phyloP scores from a whole-genome alignment of 2,113 vertebrate genomes.

The Brachyhypopomus gauderio region DNA sequence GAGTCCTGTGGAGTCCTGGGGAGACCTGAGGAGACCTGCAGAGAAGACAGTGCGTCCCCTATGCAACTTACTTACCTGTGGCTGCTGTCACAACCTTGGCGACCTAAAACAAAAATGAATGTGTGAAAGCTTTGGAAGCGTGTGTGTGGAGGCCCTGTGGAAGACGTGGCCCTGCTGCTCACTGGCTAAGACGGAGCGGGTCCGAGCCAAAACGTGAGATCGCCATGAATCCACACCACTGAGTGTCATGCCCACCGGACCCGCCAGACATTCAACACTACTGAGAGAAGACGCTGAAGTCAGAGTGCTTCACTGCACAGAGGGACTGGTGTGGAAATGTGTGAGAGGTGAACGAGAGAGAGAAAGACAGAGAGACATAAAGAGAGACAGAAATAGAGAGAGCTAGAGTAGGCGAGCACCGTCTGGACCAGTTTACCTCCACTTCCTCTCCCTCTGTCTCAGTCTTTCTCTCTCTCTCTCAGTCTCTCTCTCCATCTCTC shows the following conservation, averaged over 20 bases:
- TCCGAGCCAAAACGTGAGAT: neutral
- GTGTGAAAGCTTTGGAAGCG: neutral
- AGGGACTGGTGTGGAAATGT: constrained; percentile 1
- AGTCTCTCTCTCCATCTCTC: too few relatives aligned
- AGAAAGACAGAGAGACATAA: constrained; percentile 14
- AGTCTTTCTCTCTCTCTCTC: too few relatives aligned
- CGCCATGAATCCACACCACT: neutral
- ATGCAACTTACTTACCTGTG: neutral
- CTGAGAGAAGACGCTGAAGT: constrained; percentile 7
- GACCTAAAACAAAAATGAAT: neutral
- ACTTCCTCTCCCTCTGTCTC: constrained; percentile 63
- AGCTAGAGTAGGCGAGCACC: neutral
- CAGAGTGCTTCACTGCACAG: neutral
- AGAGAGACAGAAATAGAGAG: neutral
- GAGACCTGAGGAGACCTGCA: neutral
- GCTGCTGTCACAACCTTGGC: neutral
- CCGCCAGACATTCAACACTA: constrained; percentile 29
- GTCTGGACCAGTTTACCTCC: constrained; percentile 70
- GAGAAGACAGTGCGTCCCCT: constrained; percentile 1
- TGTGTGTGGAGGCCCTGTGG: too few relatives aligned
- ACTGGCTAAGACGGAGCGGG: neutral
- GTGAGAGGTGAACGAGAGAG: constrained; percentile 55
- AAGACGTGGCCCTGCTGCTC: too few relatives aligned
- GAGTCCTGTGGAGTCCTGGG: too few relatives aligned
- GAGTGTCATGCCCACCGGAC: neutral